Conservation (phyloP, 30 jellyfish, hydroid and myxozoan genomes). For the Hydractinia echinata region DNA sequence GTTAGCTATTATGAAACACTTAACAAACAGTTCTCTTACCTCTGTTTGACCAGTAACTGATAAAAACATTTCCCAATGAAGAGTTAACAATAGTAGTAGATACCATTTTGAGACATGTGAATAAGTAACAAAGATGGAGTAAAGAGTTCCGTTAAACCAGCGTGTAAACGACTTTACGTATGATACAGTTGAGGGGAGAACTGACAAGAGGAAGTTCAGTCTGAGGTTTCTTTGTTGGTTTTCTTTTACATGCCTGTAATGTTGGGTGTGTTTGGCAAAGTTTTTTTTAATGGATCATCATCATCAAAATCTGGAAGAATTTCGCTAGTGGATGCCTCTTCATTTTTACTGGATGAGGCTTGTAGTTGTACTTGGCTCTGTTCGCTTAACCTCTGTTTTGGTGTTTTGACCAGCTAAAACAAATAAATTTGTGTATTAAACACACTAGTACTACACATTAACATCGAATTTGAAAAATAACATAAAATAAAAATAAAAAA, state of each 20-base stretch:
- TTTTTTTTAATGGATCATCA: conserved; percentile 15
- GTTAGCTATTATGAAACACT: too few species aligned
- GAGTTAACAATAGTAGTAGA: background rate
- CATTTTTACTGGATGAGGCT: too few species aligned
- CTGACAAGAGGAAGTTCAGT: background rate
- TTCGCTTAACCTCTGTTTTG: too few species aligned
- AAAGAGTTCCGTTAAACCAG: background rate
- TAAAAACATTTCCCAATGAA: conserved; percentile 15
- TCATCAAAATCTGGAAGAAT: too few species aligned
- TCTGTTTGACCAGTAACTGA: conserved; percentile 18
- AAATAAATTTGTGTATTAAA: too few species aligned
- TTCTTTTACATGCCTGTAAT: conserved; percentile 49
- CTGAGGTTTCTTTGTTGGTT: background rate
- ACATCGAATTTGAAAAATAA: too few species aligned
- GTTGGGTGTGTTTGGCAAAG: conserved; percentile 65
- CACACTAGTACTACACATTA: too few species aligned
- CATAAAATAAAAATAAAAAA: too few species aligned
- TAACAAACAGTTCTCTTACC: background rate
- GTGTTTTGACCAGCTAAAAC: too few species aligned
- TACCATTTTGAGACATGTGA: background rate
- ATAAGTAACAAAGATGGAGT: conserved; percentile 8
- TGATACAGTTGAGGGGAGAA: background rate
- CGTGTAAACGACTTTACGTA: conserved; percentile 22
- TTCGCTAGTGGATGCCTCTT: too few species aligned
- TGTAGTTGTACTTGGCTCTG: too few species aligned